Evolutionary conservation across 2,797 vertebrate genomes (phyloP), one percentile per base, ranked within the genome.

Genomic region (Micromesistius poutassou): DNA sequence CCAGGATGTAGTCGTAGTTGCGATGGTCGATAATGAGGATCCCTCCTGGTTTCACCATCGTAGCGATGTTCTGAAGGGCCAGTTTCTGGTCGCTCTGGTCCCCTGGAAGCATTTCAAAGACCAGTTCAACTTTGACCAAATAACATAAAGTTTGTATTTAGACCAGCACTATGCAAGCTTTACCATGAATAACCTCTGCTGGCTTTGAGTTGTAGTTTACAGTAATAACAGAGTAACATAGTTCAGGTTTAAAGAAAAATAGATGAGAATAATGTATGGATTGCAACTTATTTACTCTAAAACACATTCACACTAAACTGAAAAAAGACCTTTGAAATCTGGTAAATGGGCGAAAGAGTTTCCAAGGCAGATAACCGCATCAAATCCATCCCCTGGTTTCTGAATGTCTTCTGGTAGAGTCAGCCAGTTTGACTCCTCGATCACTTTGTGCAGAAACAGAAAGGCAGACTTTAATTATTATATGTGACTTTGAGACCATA

Each of bases 401-500:
- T 94, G 91, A 81, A 99, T 76, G 73, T 99, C 98, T 3, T 95
- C 94, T n/a, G 94, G 4, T 80, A 99, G 89, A 0, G 96, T 95
- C 82, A 99, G 92, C 98, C 98, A 99, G 93, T 99, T 99, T 80
- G 98, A 98, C 83, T 99, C 98, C 84, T 99, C 98, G 0, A 99
- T 99, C 75, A 97, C 97, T 98, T 85, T 40, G 30, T 33, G 75
- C 0, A 0, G 38, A 75, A 71, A 22, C 25, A 42, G 6, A 31
- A 42, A 9, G 6, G n/a, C 22, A 68, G 4, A 77, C 25, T 55
- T 55, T 19, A 55, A 55, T 0, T 66, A 66, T 66, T 10, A 66
- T 25, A 12, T 5, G n/a, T 55, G 25, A 22, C 13, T 8, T n/a
- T 66, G 33, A 35, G 33, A 5, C 33, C 33, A 66, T 66, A 66